phyloP scores from a whole-genome alignment of 2,797 vertebrate genomes.

The Limosa lapponica region DNA sequence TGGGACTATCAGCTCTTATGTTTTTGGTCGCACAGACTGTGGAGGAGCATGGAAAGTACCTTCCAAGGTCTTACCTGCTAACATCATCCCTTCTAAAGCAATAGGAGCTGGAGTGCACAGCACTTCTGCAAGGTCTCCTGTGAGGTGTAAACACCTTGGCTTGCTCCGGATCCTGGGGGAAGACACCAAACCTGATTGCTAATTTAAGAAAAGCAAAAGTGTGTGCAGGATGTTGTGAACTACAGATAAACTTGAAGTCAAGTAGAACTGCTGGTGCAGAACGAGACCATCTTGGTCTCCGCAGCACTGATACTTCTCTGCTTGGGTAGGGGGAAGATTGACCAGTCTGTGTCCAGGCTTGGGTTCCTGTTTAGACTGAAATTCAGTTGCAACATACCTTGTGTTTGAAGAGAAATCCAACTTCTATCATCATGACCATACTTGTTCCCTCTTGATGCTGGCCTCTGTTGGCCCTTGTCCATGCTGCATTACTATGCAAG shows the following conservation, averaged over 20 bases:
- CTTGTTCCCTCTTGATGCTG: background rate
- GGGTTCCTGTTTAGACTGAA: background rate
- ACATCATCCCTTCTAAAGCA: background rate
- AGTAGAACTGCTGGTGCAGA: background rate
- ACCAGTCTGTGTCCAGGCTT: background rate
- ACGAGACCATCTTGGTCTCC: background rate
- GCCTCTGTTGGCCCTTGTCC: background rate
- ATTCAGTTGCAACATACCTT: background rate
- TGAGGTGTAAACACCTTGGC: background rate
- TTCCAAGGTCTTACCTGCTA: background rate
- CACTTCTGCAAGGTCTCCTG: background rate
- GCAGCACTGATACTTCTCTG: background rate
- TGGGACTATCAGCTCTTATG: background rate
- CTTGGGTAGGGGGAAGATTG: rapidly evolving
- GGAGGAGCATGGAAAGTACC: rapidly evolving
- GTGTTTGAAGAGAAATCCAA: background rate
- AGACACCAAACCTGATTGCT: background rate
- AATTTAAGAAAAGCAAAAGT: background rate
- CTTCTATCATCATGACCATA: background rate
- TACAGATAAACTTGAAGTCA: background rate
- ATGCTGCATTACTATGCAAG: background rate
- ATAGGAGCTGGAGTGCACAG: background rate
- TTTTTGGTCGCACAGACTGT: background rate
- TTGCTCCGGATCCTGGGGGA: background rate
- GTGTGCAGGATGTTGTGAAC: background rate